Evolutionary conservation across 2,797 vertebrate genomes (phyloP).

Genomic region (Hydrocynus forskahlii): DNA sequence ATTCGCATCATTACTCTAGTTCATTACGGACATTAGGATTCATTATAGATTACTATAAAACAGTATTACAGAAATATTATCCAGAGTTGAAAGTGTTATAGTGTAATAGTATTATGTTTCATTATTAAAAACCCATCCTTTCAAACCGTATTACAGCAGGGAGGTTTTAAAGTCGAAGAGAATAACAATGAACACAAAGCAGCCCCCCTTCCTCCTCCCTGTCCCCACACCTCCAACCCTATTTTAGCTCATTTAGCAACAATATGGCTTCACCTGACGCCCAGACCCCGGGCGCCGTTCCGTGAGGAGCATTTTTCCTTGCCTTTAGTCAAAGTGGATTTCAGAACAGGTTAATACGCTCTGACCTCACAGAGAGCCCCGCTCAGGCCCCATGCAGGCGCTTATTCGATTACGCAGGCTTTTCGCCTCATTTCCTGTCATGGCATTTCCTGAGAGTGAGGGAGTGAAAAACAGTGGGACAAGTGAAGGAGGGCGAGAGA

Average conservation of each 20-base stretch:
- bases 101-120: background rate
- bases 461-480: background rate
- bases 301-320: slow-evolving; percentile 38
- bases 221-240: background rate
- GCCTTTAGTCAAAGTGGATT: slow-evolving; percentile 54
- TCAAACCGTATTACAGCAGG: background rate
- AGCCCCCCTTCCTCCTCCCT: background rate
- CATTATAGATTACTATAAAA: background rate
- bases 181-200: background rate
- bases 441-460: slow-evolving; percentile 29
- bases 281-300: slow-evolving; percentile 27
- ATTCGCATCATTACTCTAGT: too few relatives aligned
- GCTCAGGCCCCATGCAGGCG: slow-evolving; percentile 52
- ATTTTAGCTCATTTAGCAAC: slow-evolving; percentile 47
- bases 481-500: background rate
- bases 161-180: background rate
- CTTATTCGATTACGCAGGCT: slow-evolving; percentile 60
- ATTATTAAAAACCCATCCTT: background rate
- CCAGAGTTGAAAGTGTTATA: background rate
- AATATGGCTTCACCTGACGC: slow-evolving; percentile 32
- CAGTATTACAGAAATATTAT: background rate
- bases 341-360: slow-evolving; percentile 61
- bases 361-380: slow-evolving; percentile 56
- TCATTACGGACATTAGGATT: too few relatives aligned
- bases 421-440: slow-evolving; percentile 43